These are phyloP conservation scores for Drosophila pseudotakahashii DNA, from an alignment of 2,888 invertebrate genomes.

Conservation along the genomic window DNA sequence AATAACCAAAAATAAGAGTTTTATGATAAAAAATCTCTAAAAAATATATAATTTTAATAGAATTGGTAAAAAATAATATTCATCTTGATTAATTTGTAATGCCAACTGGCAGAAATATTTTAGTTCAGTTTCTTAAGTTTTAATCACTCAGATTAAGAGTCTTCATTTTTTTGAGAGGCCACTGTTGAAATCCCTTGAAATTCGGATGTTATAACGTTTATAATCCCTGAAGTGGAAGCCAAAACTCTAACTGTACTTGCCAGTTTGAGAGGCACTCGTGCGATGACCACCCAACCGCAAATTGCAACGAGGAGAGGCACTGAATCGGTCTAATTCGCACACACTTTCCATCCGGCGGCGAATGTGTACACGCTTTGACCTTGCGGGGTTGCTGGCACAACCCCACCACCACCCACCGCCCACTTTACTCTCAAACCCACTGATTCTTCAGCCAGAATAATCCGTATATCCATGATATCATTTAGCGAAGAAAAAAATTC, in stretches of 20 bases:
- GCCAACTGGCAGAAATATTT: too few species aligned
- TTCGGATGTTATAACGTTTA: background rate
- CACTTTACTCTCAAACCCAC: constrained; percentile 2
- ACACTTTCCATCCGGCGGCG: constrained; percentile 16
- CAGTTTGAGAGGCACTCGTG: constrained; percentile 1
- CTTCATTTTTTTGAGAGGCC: too few species aligned
- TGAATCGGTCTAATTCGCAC: constrained; percentile 6
- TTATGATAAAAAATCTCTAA: too few species aligned
- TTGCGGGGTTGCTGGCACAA: constrained; percentile 53
- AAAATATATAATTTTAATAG: too few species aligned
- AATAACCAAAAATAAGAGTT: too few species aligned
- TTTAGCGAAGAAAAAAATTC: constrained; percentile 43
- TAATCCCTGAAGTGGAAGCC: background rate
- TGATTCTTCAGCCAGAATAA: constrained; percentile 25
- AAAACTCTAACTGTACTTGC: background rate
- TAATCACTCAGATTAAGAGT: too few species aligned
- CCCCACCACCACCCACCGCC: constrained; percentile 12
- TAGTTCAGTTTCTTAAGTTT: too few species aligned
- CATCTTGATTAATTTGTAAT: too few species aligned
- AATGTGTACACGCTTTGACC: constrained; percentile 37
- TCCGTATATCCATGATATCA: constrained; percentile 63
- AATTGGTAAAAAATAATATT: too few species aligned
- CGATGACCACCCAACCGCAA: background rate
- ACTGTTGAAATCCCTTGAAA: too few species aligned
- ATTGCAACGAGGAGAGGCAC: constrained; percentile 8